Evolutionary conservation across 2,888 invertebrate genomes (phyloP), one percentile per base, ranked within the genome.

Genomic region (Volucella zonaria): DNA sequence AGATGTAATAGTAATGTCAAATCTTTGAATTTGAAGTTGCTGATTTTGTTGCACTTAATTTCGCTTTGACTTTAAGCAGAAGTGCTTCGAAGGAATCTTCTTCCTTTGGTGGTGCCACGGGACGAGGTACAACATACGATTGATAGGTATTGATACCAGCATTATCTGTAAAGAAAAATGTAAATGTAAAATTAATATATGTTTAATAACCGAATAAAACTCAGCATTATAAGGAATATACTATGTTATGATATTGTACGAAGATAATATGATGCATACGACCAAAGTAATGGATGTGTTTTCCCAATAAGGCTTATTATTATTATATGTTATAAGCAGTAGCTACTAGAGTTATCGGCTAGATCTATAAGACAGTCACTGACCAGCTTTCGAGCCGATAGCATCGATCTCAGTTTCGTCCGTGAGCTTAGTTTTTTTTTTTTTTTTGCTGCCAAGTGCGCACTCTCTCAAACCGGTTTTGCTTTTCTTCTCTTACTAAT

Each of bases 1-100:
- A 64, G 45, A 66, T 15, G 23, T 18, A 59, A 43, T 43, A 58
- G 59, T 58, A 59, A 67, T 75, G 78, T 82, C 85, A 85, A 67
- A 81, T 77, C 73, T 81, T 81, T 82, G 61, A 71, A 40, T 74
- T 80, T 42, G 83, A 6, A 15, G 64, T 23, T 59, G 86, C 61
- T n/a, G 90, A 87, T 78, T 91, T 91, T 80, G 89, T 89, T 40
- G 89, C 89, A 88, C 87, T 89, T 49, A 91, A 67, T 87, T 90
- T 91, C 18, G 90, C 90, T 80, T 92, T 92, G 18, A 92, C 89
- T 87, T 91, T 90, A 14, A 89, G 88, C 56, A 92, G 79, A 42
- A 92, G 86, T 6, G 90, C 90, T 82, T 92, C 92, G 75, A 92
- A 92, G 0, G 92, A 92, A 73, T 91, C 91, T 43, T 91, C 90